Evolutionary conservation across 2,797 vertebrate genomes (phyloP).

Genomic region (Pangasius sanitwongsei): DNA sequence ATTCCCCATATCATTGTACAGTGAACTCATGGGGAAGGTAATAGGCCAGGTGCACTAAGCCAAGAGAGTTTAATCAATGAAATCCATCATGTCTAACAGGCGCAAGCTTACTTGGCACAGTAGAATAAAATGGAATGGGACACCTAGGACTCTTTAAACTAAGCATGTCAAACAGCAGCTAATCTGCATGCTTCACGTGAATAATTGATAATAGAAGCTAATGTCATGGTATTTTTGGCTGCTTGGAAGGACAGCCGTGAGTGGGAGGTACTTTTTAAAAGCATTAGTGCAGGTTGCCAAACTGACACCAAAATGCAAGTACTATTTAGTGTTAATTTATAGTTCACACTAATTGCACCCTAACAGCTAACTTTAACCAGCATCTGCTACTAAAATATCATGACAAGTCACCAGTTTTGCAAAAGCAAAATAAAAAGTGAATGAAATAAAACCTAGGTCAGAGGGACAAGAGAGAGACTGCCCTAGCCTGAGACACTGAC

Average conservation of each 20-base stretch:
- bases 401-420: background rate
- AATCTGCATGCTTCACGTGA: constrained; percentile 3
- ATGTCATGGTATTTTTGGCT: constrained; percentile 1
- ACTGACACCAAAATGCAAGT: constrained; percentile 2
- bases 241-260: constrained; percentile 9
- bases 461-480: background rate
- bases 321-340: constrained; percentile 21
- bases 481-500: background rate
- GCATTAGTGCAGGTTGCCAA: constrained; percentile 19
- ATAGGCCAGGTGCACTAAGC: background rate
- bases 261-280: constrained; percentile 28
- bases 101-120: background rate
- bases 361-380: constrained; percentile 1
- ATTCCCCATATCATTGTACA: background rate
- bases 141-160: background rate
- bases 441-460: background rate
- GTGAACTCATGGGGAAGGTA: background rate
- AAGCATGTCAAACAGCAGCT: background rate
- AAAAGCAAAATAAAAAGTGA: background rate
- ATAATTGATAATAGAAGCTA: constrained; percentile 22
- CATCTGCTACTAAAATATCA: background rate
- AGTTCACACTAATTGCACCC: constrained; percentile 14
- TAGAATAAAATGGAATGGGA: background rate
- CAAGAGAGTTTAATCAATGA: background rate
- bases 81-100: background rate